phyloP scores from a whole-genome alignment of 2,797 vertebrate species.

The Pseudopleuronectes americanus region DNA sequence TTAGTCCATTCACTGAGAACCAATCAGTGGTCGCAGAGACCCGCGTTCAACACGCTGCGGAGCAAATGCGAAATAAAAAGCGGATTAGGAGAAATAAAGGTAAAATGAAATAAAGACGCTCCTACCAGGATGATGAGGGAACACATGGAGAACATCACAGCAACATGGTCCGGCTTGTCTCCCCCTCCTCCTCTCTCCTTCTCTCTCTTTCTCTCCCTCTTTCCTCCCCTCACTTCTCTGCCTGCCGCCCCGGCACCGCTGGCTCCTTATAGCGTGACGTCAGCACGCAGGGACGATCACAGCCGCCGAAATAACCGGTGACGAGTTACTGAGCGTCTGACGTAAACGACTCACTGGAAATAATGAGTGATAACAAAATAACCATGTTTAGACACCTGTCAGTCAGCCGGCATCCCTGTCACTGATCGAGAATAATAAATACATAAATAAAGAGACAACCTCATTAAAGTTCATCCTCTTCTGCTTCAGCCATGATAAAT shows the following conservation, averaged over 20 bases:
- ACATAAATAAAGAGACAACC: too few species aligned
- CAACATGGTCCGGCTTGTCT: slow-evolving; percentile 49
- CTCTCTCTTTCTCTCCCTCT: neutral
- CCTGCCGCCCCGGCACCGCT: slow-evolving; percentile 48
- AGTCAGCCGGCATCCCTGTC: too few species aligned
- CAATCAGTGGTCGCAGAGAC: neutral
- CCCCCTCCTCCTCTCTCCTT: neutral
- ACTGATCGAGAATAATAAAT: too few species aligned
- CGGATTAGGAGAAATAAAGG: neutral
- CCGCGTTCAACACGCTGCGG: neutral
- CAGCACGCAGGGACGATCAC: slow-evolving; percentile 67
- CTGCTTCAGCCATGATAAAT: too few species aligned
- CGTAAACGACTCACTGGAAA: slow-evolving; percentile 37
- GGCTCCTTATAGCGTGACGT: slow-evolving; percentile 76
- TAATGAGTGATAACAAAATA: too few species aligned
- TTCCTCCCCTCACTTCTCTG: neutral
- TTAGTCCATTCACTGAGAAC: neutral
- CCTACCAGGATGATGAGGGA: slow-evolving; percentile 60
- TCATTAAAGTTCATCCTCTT: too few species aligned
- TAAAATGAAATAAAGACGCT: neutral
- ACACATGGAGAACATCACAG: slow-evolving; percentile 28
- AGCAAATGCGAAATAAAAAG: neutral
- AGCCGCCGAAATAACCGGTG: slow-evolving; percentile 77
- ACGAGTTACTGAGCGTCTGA: slow-evolving; percentile 55
- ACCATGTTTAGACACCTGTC: too few species aligned